These are phyloP conservation scores for Eudasyphora cyanicolor DNA, from an alignment of 2,888 invertebrate genomes.

Conservation along the genomic window DNA sequence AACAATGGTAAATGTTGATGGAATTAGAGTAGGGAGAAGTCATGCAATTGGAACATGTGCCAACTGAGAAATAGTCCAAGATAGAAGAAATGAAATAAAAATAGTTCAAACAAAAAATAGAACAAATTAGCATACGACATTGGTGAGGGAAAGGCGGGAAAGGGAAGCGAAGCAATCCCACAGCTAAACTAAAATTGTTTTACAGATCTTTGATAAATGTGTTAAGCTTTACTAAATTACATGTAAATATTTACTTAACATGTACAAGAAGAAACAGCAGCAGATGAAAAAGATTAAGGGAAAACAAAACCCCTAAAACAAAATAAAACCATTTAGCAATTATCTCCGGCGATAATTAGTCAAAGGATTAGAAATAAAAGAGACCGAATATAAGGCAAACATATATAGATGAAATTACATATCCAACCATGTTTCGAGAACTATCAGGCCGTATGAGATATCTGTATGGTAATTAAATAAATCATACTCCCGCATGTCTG, in stretches of 20 bases:
- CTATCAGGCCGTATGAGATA: background rate
- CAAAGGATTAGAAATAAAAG: constrained; percentile 21
- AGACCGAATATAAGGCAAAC: background rate
- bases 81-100: background rate
- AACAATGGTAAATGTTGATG: background rate
- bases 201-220: constrained; percentile 41
- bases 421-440: background rate
- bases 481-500: background rate
- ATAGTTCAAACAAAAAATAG: constrained; percentile 3
- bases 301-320: constrained; percentile 4
- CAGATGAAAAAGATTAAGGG: background rate
- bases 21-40: too few species aligned
- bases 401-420: background rate
- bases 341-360: constrained; percentile 13
- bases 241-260: constrained; percentile 38
- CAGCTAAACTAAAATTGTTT: constrained; percentile 2
- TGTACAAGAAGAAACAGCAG: background rate
- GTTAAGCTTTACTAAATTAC: constrained; percentile 22
- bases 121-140: background rate
- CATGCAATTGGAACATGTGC: constrained; percentile 52
- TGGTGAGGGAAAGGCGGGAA: background rate
- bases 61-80: background rate
- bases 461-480: constrained; percentile 17
- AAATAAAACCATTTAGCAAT: constrained; percentile 17
- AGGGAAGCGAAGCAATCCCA: background rate